Evolutionary conservation across 2,888 invertebrate genomes (phyloP).

Genomic region (Margaritifera margaritifera): DNA sequence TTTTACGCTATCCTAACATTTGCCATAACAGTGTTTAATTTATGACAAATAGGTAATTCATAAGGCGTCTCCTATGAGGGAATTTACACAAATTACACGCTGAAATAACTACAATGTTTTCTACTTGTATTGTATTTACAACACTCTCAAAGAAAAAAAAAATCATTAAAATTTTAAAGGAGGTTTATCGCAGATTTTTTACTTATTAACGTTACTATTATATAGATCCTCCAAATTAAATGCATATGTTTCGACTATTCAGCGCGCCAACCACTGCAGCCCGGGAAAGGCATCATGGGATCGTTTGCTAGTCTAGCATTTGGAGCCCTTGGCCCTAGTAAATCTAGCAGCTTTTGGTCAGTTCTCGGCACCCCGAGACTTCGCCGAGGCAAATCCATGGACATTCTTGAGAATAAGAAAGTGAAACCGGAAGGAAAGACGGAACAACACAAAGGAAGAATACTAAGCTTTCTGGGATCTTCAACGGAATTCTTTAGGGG

Average conservation of each 20-base stretch:
- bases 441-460: constrained; percentile 24
- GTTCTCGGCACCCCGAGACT: constrained; percentile 45
- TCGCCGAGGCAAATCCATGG: constrained; percentile 45
- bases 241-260: constrained; percentile 6
- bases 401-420: constrained; percentile 30
- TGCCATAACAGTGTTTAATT: too few relatives aligned
- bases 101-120: too few relatives aligned
- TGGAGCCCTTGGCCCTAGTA: constrained; percentile 39
- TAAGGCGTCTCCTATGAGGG: too few relatives aligned
- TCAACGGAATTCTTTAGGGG: constrained; percentile 33
- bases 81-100: too few relatives aligned
- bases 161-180: too few relatives aligned
- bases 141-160: too few relatives aligned
- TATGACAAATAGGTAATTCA: too few relatives aligned
- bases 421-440: constrained; percentile 6
- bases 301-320: constrained; percentile 52
- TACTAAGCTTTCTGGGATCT: constrained; percentile 36
- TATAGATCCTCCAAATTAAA: neutral
- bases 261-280: constrained; percentile 38
- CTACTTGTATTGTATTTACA: too few relatives aligned
- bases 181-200: too few relatives aligned
- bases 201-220: too few relatives aligned
- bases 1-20: too few relatives aligned
- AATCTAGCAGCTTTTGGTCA: constrained; percentile 51
- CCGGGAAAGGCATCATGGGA: constrained; percentile 47